phyloP scores from a whole-genome alignment of 1,140 invertebrate species.

The Cylas formicarius region DNA sequence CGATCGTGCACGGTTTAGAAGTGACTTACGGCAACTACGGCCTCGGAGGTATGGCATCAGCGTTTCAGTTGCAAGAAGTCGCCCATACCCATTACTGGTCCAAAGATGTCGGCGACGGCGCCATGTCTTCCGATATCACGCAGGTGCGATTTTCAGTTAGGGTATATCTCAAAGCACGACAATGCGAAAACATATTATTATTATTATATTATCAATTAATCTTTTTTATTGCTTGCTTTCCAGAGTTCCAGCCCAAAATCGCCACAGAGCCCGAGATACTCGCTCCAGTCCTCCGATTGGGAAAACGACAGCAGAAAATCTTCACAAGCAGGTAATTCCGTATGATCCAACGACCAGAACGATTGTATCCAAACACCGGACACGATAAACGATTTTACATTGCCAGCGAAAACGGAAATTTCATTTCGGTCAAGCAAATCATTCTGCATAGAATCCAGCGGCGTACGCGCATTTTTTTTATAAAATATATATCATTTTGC shows the following conservation, averaged over 20 bases:
- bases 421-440: too few relatives aligned
- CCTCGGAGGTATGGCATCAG: constrained; percentile 93
- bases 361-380: too few relatives aligned
- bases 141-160: constrained; percentile 26
- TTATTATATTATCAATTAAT: too few relatives aligned
- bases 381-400: too few relatives aligned
- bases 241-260: constrained; percentile 49
- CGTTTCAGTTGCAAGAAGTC: constrained; percentile 94
- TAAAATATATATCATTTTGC: too few relatives aligned
- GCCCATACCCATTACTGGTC: constrained; percentile 98
- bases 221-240: too few relatives aligned
- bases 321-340: constrained; percentile 42
- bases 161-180: too few relatives aligned
- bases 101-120: constrained; percentile 64
- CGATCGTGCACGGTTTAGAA: constrained; percentile 84
- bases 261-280: constrained; percentile 52
- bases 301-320: constrained; percentile 47
- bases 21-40: constrained; percentile 90
- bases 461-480: too few relatives aligned
- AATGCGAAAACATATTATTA: constrained; percentile 24
- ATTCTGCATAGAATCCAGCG: too few relatives aligned
- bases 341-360: not conserved
- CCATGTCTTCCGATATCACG: constrained; percentile 30
- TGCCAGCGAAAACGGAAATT: too few relatives aligned
- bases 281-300: constrained; percentile 44